These are phyloP conservation scores for Echiichthys vipera DNA, from an alignment of 2,797 vertebrate species.

Conservation along the genomic window DNA sequence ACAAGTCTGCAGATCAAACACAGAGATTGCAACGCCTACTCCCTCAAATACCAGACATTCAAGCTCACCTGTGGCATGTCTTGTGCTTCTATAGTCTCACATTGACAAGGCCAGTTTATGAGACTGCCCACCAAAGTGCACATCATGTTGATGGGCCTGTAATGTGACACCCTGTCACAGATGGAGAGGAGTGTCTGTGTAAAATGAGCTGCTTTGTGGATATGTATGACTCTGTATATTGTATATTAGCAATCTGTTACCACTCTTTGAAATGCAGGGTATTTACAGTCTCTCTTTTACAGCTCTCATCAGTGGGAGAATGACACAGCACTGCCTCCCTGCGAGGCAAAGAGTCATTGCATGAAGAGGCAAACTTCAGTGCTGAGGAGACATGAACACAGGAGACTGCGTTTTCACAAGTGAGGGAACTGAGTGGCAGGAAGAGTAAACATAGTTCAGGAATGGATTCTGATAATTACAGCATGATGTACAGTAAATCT, in stretches of 20 bases:
- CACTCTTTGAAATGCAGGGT: conserved; percentile 33
- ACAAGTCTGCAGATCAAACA: conserved; percentile 6
- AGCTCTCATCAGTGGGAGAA: conserved; percentile 39
- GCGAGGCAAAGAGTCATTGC: conserved; percentile 74
- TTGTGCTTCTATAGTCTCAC: background rate
- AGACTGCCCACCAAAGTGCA: conserved; percentile 13
- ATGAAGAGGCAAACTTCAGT: conserved; percentile 40
- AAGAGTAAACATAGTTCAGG: background rate
- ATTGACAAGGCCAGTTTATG: conserved; percentile 8
- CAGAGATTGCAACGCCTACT: background rate
- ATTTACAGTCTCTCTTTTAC: conserved; percentile 20
- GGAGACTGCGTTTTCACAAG: background rate
- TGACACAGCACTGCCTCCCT: conserved; percentile 84
- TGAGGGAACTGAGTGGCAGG: background rate
- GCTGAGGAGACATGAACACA: conserved; percentile 12
- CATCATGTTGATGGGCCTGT: conserved; percentile 13
- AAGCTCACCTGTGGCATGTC: conserved; percentile 37
- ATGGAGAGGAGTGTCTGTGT: conserved; percentile 53
- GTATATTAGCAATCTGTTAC: conserved; percentile 56
- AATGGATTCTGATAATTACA: conserved; percentile 10
- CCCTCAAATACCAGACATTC: background rate
- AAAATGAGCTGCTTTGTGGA: conserved; percentile 44
- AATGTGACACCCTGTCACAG: conserved; percentile 31
- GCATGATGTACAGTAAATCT: background rate
- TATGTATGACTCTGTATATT: conserved; percentile 34